Conservation (phyloP, 2,888 invertebrate species). For the Lasioglossum pauxillum region DNA sequence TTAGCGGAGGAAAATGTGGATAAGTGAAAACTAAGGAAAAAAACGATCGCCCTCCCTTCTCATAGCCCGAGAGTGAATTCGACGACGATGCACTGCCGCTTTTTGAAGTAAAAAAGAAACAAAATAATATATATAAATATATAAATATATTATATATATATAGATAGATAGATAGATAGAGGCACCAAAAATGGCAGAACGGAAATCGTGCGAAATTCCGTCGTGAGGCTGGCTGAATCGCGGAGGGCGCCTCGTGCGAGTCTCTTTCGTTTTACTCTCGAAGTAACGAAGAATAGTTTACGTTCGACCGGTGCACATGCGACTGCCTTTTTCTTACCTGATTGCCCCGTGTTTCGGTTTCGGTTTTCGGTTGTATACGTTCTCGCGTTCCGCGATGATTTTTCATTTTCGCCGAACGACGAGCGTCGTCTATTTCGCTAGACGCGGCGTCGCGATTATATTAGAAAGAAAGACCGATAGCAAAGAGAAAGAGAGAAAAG, state of each 20-base stretch:
- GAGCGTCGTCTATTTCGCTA: constrained; percentile 69
- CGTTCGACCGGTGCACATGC: constrained; percentile 18
- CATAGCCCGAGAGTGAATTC: constrained; percentile 68
- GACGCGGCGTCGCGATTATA: constrained; percentile 43
- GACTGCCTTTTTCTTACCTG: constrained; percentile 33
- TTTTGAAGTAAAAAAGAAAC: constrained; percentile 68
- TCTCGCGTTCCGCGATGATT: constrained; percentile 50
- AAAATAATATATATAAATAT: constrained; percentile 73
- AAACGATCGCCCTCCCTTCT: constrained; percentile 71
- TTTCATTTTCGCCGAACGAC: constrained; percentile 48
- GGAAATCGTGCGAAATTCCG: constrained; percentile 70
- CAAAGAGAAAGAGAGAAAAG: not conserved
- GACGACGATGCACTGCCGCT: constrained; percentile 74
- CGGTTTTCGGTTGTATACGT: constrained; percentile 1
- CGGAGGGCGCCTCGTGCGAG: constrained; percentile 69
- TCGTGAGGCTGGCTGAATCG: constrained; percentile 65
- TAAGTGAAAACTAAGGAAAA: not conserved
- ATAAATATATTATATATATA: constrained; percentile 71
- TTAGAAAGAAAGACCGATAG: not conserved
- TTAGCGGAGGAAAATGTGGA: constrained; percentile 19
- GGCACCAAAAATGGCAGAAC: constrained; percentile 71
- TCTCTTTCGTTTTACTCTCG: constrained; percentile 57
- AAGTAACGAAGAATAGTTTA: constrained; percentile 3
- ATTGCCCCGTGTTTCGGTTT: constrained; percentile 20
- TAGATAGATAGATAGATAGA: constrained; percentile 70